phyloP scores from a whole-genome alignment of 1,140 invertebrate species.

The Hyposmocoma kahamanoa region DNA sequence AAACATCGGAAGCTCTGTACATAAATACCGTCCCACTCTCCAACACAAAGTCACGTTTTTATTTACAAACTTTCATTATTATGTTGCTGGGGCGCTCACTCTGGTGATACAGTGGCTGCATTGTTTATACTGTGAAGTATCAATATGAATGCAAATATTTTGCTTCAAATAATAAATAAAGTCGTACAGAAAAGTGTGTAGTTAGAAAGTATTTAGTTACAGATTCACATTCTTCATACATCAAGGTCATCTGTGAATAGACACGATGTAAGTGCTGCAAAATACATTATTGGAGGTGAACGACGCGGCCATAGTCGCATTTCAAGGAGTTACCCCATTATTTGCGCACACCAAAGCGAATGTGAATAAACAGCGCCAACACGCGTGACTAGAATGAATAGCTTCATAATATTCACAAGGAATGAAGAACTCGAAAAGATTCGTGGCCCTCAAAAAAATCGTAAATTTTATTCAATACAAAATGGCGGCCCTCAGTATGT shows the following conservation, averaged over 20 bases:
- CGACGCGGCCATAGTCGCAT: too few species aligned
- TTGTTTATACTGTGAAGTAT: too few species aligned
- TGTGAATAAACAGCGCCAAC: constrained; percentile 50
- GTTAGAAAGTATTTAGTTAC: too few species aligned
- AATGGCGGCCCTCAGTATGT: constrained; percentile 10
- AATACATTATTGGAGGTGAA: too few species aligned
- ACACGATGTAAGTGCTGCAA: too few species aligned
- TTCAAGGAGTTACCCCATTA: constrained; percentile 40
- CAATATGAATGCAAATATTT: too few species aligned
- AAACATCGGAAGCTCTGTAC: constrained; percentile 3
- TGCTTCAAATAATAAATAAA: too few species aligned
- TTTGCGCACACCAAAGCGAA: constrained; percentile 45
- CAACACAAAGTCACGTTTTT: background rate
- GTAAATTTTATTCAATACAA: constrained; percentile 38
- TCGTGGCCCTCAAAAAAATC: constrained; percentile 34
- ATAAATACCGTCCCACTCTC: background rate
- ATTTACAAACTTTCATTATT: constrained; percentile 1
- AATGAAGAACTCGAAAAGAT: constrained; percentile 28
- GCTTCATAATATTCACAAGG: constrained; percentile 31
- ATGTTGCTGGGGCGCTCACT: too few species aligned
- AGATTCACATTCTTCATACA: too few species aligned
- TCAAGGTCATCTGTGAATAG: too few species aligned
- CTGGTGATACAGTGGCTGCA: too few species aligned
- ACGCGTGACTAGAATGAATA: constrained; percentile 55
- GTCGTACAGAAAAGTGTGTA: too few species aligned